Evolutionary conservation across 2,888 invertebrate genomes (phyloP).

Genomic region (Aspidapion aeneum): DNA sequence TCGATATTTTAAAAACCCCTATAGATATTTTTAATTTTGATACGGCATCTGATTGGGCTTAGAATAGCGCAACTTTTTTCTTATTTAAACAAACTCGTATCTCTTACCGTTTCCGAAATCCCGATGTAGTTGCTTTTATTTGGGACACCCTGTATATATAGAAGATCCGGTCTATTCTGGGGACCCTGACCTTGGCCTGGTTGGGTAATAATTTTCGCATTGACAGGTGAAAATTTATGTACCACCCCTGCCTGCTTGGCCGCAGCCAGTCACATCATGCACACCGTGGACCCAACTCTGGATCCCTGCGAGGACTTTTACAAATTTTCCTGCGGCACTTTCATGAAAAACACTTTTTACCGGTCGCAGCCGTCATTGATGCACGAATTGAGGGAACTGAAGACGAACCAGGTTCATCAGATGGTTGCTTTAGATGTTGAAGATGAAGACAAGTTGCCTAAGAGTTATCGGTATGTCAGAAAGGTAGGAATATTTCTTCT

Average conservation of each 20-base stretch:
- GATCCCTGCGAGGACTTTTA: constrained; percentile 80
- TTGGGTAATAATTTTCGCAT: too few relatives aligned
- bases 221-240: constrained; percentile 34
- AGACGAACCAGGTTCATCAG: constrained; percentile 28
- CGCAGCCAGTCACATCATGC: constrained; percentile 65
- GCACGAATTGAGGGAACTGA: constrained; percentile 18
- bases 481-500: too few relatives aligned
- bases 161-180: too few relatives aligned
- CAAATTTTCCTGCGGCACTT: constrained; percentile 70
- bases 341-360: constrained; percentile 38
- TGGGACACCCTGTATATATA: too few relatives aligned
- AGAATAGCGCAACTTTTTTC: too few relatives aligned
- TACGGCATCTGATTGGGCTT: too few relatives aligned
- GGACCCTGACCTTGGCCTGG: too few relatives aligned
- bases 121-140: too few relatives aligned
- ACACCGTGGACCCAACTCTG: constrained; percentile 61
- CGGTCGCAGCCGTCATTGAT: constrained; percentile 18
- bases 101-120: too few relatives aligned
- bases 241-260: constrained; percentile 66
- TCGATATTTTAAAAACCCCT: too few relatives aligned
- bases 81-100: too few relatives aligned
- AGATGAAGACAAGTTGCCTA: constrained; percentile 18
- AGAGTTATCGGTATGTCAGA: constrained; percentile 20
- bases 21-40: too few relatives aligned
- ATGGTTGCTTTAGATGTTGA: constrained; percentile 28